Evolutionary conservation across 2,888 invertebrate genomes (phyloP), one percentile per base, ranked within the genome.

Genomic region (Bombylius major): DNA sequence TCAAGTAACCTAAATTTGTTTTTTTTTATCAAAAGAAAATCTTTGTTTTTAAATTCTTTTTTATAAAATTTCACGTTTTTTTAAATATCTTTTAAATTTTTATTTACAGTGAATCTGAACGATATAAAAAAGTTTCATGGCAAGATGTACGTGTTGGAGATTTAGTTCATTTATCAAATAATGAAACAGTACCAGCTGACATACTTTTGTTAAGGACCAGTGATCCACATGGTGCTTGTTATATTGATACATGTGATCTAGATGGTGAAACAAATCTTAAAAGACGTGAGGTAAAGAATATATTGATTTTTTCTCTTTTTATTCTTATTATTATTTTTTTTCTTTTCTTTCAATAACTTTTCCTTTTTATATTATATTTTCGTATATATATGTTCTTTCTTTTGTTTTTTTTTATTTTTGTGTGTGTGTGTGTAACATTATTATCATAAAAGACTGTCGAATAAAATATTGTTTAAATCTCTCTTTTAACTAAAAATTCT

Each of bases 181-280:
- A 97, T 77, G 96, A 97, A 77, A 82, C 91, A 55, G 91, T 98
- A 61, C 97, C 97, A 42, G 97, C 98, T 0, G 98, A 98, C 74
- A 86, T 98, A 69, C 79, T 98, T 59, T 76, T 98, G 57, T 78
- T 97, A 59, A 82, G 87, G 65, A 89, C 92, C 56, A 92, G 93
- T 66, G 94, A 92, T 75, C 81, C 86, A 9, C 81, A 87, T 67
- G 96, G 96, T 47, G 78, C 89, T 57, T 95, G 94, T 70, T 95
- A 91, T 75, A 84, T 97, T 62, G 97, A 97, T 75, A 97, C 97
- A 0, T 91, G 93, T 69, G 96, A 97, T 76, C 78, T 97, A 67
- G 97, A 97, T 69, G 97, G 97, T 11, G 97, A 97, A 76, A 90
- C 92, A 50, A 97, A 96, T 76, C 79, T 97, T 59, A 97, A 97